Evolutionary conservation across 2,888 invertebrate genomes (phyloP), one percentile per base, ranked within the genome.

Genomic region (Onchidella celtica): DNA sequence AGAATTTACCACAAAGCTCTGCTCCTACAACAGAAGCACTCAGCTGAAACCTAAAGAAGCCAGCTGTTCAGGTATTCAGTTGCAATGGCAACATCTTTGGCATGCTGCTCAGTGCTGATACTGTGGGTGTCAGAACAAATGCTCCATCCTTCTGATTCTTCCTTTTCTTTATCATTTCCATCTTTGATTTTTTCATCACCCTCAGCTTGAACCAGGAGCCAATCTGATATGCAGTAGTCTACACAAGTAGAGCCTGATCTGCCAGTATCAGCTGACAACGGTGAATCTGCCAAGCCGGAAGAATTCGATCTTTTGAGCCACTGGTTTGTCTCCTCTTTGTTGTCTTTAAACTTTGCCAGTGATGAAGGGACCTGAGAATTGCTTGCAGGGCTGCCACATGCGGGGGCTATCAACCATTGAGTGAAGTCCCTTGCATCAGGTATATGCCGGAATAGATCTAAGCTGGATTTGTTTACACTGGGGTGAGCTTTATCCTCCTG

Each of bases 171-270:
- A n/a, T 80, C 74, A 55, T 55, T 3, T 32, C 40, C 66, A 21
- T 70, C 65, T n/a, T 1, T 17, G 21, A 32, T 32, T 29, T 27
- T 29, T 14, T 55, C 61, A 27, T 63, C 24, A n/a, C 24, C 27
- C 36, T 55, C 55, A 21, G 61, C 36, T 34, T 73, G 74, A 9
- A 72, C 47, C 80, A 80, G 11, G 24, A 80, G 74, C 80, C 80
- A 80, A 57, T 80, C 80, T 38, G 80, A 80, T 14, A 80, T 47
- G 38, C 55, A 69, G 36, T 68, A 77, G 57, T 77, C 77, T 27
- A 57, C n/a, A 11, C 57, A 55, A 4, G 40, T 2, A 66, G 65
- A 66, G 32, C 34, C 40, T 21, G 55, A 34, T 29, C 55, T 34
- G 0, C 32, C 55, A 1, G 55, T 3, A 29, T 29, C 65, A 11